Evolutionary conservation across 2,888 invertebrate genomes (phyloP).

Genomic region (Rhimphoctona megacephalus): DNA sequence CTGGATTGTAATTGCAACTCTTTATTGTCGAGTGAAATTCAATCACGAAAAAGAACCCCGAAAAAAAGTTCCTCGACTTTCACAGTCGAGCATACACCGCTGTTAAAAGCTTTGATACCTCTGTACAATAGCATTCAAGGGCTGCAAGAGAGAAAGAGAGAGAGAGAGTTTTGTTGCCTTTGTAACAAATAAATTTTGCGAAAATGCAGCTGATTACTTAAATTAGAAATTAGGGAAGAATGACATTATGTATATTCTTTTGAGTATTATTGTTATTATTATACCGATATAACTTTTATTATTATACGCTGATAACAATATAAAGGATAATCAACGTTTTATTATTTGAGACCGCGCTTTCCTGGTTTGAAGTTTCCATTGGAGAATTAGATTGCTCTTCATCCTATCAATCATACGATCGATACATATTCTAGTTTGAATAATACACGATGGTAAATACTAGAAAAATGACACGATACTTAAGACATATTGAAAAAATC

Average conservation of each 20-base stretch:
- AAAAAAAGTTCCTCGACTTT: constrained; percentile 7
- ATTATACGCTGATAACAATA: neutral
- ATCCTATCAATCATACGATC: too few species aligned
- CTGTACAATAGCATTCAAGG: neutral
- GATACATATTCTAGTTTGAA: neutral
- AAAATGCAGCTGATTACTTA: neutral
- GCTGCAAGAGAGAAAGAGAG: neutral
- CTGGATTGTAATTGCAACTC: constrained; percentile 13
- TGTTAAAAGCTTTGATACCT: neutral
- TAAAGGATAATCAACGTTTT: neutral
- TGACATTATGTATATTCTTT: neutral
- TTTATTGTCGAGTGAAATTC: constrained; percentile 3
- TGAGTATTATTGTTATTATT: neutral
- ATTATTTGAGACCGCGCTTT: neutral
- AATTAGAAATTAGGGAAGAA: neutral
- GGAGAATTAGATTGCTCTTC: neutral
- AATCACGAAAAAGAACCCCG: neutral
- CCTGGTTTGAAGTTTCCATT: neutral
- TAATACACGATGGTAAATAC: neutral
- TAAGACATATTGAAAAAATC: neutral
- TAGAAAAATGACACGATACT: too few species aligned
- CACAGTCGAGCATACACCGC: neutral
- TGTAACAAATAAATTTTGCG: neutral
- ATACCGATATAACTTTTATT: neutral
- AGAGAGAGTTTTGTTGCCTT: neutral